These are phyloP conservation scores for Megastigmus dorsalis DNA, from an alignment of 2,888 invertebrate genomes.

Conservation along the genomic window DNA sequence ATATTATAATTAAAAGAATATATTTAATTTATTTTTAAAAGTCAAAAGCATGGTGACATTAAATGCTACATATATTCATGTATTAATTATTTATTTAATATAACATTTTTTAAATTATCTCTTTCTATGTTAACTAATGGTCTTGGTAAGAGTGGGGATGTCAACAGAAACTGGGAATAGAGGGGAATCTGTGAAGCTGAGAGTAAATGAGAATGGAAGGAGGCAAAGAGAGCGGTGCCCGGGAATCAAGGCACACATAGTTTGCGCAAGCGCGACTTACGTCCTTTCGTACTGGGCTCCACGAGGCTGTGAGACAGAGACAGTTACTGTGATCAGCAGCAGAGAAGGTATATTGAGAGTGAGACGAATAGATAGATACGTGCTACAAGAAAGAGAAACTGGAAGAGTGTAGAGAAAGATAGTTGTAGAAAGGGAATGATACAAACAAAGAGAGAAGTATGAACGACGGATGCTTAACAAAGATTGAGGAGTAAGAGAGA, in stretches of 20 bases:
- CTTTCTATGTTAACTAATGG: no score
- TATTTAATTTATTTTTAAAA: no score
- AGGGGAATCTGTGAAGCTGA: constrained; percentile 48
- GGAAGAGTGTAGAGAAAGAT: constrained; percentile 34
- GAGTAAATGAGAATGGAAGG: constrained; percentile 47
- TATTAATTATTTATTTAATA: no score
- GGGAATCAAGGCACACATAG: constrained; percentile 71
- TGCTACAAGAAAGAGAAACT: constrained; percentile 29
- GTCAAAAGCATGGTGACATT: no score
- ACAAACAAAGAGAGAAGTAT: constrained; percentile 41
- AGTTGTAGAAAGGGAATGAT: constrained; percentile 19
- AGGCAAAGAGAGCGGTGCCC: constrained; percentile 63
- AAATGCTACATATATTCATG: no score
- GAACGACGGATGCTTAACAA: constrained; percentile 51
- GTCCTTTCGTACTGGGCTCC: constrained; percentile 58
- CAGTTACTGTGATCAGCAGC: constrained; percentile 29
- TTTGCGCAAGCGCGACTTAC: constrained; percentile 64
- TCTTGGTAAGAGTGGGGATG: no score
- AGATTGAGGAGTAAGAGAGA: constrained; percentile 59
- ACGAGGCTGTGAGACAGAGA: constrained; percentile 53
- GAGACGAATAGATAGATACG: constrained; percentile 3
- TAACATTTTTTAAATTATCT: no score
- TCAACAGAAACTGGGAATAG: no score
- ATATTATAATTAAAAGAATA: no score
- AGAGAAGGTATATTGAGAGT: constrained; percentile 51